phyloP scores from a whole-genome alignment of 1,140 invertebrate genomes.

The Danaus plexippus region DNA sequence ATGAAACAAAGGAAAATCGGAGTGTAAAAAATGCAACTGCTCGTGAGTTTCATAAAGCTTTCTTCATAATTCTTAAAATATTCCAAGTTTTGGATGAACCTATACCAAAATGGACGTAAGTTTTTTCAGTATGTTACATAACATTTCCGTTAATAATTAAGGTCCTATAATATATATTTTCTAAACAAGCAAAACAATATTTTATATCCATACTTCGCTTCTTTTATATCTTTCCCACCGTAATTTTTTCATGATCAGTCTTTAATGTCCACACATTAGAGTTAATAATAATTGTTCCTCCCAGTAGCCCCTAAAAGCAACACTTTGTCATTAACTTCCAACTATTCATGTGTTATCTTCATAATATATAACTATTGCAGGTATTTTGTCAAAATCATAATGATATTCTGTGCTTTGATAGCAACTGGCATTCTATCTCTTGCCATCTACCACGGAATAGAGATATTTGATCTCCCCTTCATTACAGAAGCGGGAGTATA shows the following conservation, averaged over 20 bases:
- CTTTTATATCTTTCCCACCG: no score
- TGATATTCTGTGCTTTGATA: constrained; percentile 17
- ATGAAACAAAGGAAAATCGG: no score
- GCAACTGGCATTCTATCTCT: constrained; percentile 18
- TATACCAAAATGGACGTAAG: constrained; percentile 28
- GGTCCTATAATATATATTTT: no score
- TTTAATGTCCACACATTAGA: no score
- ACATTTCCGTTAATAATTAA: no score
- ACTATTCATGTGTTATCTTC: not conserved
- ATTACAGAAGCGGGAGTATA: constrained; percentile 42
- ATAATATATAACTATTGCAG: constrained; percentile 24
- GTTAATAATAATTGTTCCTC: no score
- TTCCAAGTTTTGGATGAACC: constrained; percentile 37
- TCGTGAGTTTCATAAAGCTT: constrained; percentile 34
- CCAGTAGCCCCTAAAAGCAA: no score
- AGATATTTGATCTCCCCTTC: constrained; percentile 26
- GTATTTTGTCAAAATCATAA: constrained; percentile 21
- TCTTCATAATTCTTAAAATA: constrained; percentile 29
- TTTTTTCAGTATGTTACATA: not conserved
- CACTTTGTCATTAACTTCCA: no score
- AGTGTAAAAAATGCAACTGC: constrained; percentile 1
- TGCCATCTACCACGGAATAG: constrained; percentile 25
- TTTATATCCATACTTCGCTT: no score
- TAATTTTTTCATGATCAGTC: no score
- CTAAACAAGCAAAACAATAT: no score